phyloP scores from a whole-genome alignment of 2,113 vertebrate species.

The Salminus brasiliensis region DNA sequence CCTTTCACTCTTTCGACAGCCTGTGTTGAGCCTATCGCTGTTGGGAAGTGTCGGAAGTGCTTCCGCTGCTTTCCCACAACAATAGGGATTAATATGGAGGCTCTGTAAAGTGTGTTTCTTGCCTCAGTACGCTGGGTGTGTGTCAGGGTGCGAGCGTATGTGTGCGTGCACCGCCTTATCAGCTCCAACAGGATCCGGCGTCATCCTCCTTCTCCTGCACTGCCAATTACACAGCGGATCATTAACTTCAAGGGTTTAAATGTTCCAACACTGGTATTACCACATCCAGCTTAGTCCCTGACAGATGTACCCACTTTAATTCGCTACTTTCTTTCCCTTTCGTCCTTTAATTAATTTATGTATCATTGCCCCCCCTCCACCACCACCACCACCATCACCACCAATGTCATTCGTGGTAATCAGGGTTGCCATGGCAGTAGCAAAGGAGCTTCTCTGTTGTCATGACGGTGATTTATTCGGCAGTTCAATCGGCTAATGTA shows the following conservation, averaged over 20 bases:
- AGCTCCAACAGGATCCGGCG: constrained; percentile 73
- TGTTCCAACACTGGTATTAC: constrained; percentile 84
- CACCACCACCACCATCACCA: no score
- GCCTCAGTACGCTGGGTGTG: constrained; percentile 49
- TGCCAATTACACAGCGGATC: constrained; percentile 85
- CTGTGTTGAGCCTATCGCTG: constrained; percentile 71
- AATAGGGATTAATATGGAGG: constrained; percentile 81
- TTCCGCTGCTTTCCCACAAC: constrained; percentile 77
- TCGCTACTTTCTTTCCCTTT: constrained; percentile 73
- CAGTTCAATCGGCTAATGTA: constrained; percentile 75
- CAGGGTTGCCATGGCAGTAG: constrained; percentile 70
- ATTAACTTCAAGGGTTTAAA: constrained; percentile 85
- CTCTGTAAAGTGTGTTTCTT: constrained; percentile 76
- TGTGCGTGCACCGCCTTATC: constrained; percentile 68
- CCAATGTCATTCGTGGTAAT: constrained; percentile 68
- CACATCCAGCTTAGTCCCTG: constrained; percentile 78
- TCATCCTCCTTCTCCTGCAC: constrained; percentile 75
- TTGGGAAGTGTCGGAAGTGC: constrained; percentile 82
- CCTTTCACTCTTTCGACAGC: constrained; percentile 61
- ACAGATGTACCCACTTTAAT: constrained; percentile 84
- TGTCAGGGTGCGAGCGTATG: neutral
- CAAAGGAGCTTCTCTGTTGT: constrained; percentile 74
- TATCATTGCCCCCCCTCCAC: constrained; percentile 71
- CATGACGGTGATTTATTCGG: constrained; percentile 68
- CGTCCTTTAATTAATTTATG: constrained; percentile 82